A percentile compares a stretch with the other conserved stretches of the same genome.
These are phyloP conservation scores for Apamea monoglypha DNA, from an alignment of 2,888 invertebrate genomes.

Conservation along the genomic window DNA sequence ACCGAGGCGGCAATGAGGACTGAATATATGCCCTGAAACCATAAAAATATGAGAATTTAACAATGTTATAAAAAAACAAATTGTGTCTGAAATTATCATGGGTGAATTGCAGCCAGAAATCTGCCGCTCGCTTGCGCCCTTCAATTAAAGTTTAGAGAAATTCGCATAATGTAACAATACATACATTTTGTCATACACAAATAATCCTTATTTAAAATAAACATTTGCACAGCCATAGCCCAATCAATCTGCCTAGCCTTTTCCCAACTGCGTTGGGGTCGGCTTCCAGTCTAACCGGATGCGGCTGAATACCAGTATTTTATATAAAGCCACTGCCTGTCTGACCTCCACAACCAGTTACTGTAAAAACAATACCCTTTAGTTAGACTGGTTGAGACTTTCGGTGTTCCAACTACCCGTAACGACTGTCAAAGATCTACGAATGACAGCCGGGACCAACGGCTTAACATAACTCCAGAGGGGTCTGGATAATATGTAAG, in stretches of 20 bases:
- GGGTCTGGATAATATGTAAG: background rate
- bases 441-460: background rate
- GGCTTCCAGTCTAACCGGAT: background rate
- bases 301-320: background rate
- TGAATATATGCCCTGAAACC: constrained; percentile 74
- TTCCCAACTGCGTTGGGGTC: background rate
- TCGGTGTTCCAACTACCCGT: background rate
- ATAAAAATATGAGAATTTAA: background rate
- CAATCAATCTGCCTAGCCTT: background rate
- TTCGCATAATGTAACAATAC: constrained; percentile 33
- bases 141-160: background rate
- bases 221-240: constrained; percentile 19
- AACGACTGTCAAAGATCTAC: background rate
- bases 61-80: background rate
- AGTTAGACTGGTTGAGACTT: background rate
- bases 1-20: constrained; percentile 77
- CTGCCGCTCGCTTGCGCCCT: no score
- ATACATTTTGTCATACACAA: background rate
- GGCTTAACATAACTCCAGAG: background rate
- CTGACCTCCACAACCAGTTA: background rate
- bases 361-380: background rate
- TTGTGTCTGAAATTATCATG: background rate
- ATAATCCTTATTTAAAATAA: background rate
- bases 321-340: background rate
- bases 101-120: background rate